Evolutionary conservation across 2,888 invertebrate species (phyloP), one percentile per base, ranked within the genome.

Genomic region (Carcina quercana): DNA sequence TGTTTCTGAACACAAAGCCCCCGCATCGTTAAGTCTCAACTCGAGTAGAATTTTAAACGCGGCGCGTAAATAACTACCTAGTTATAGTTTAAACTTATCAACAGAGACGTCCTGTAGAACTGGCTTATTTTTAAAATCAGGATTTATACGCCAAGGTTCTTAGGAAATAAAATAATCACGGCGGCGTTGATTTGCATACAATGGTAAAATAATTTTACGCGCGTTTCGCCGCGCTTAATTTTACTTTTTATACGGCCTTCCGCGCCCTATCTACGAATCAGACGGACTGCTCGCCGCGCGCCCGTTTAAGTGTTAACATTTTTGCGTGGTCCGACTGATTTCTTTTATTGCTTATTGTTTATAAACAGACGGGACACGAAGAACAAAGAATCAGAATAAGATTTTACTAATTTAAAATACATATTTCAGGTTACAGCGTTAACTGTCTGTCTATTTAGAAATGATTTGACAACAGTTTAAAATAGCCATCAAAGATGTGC

Each of bases 171-270:
- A 83, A 83, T 83, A 82, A 83, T 83, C 82, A 83, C 80, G 59
- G 69, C 72, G 57, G 65, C 67, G 62, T 68, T 53, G 70, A 83
- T 83, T 83, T 83, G 83, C 83, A 83, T 83, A 83, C 83, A 83
- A 83, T 83, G 83, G 83, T 78, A 82, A 83, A 82, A 83, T 83
- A 83, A 83, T 83, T 83, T 83, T 83, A 83, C 83, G 83, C 83
- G 83, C 76, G 80, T 82, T 80, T 79, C 76, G 75, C 72, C 73
- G 78, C 75, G 79, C 65, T 83, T 80, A 78, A 79, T 79, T 82
- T 67, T 80, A 74, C 76, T 80, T 83, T 83, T 83, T 82, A 76
- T 82, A 75, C 69, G 69, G 68, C 65, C 71, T 79, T 76, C 71
- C 67, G 71, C 68, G 69, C 66, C 75, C 75, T 83, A 82, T 83